Evolutionary conservation across 2,797 vertebrate species (phyloP).

Genomic region (Falco columbarius): DNA sequence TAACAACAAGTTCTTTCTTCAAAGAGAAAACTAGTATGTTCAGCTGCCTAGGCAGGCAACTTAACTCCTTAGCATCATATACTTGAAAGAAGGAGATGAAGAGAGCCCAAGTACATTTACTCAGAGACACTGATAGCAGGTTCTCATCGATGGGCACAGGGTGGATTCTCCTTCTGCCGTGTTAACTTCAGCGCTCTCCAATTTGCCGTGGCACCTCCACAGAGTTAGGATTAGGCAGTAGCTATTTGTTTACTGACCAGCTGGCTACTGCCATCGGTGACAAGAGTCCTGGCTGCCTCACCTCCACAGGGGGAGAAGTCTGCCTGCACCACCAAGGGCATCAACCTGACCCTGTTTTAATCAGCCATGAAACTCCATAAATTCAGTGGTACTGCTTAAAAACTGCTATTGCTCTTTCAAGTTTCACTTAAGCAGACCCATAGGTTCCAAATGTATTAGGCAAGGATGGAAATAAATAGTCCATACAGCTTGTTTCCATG

Average conservation of each 20-base stretch:
- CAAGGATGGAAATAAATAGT: not conserved
- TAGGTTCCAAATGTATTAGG: not conserved
- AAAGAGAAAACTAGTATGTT: not conserved
- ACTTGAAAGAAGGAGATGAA: not conserved
- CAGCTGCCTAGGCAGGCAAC: not conserved
- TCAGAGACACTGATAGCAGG: not conserved
- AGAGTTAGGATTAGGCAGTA: not conserved
- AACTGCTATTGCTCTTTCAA: not conserved
- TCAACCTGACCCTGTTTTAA: not conserved
- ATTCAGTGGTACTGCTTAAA: not conserved
- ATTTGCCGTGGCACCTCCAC: not conserved
- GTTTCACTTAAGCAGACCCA: not conserved
- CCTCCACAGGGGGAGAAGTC: not conserved
- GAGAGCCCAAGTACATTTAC: not conserved
- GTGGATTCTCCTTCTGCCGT: not conserved
- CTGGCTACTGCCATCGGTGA: not conserved
- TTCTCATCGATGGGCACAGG: accelerated
- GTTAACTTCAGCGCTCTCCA: not conserved
- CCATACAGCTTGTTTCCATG: not conserved
- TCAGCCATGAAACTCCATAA: not conserved
- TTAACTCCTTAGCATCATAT: not conserved
- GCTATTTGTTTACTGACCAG: not conserved
- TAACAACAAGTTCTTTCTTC: not conserved
- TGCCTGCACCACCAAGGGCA: accelerated
- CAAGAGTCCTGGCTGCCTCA: not conserved